Evolutionary conservation across 92 coral and sea anemone genomes (phyloP), one percentile per base, ranked within the genome.

Genomic region (Anthopleura xanthogrammica): DNA sequence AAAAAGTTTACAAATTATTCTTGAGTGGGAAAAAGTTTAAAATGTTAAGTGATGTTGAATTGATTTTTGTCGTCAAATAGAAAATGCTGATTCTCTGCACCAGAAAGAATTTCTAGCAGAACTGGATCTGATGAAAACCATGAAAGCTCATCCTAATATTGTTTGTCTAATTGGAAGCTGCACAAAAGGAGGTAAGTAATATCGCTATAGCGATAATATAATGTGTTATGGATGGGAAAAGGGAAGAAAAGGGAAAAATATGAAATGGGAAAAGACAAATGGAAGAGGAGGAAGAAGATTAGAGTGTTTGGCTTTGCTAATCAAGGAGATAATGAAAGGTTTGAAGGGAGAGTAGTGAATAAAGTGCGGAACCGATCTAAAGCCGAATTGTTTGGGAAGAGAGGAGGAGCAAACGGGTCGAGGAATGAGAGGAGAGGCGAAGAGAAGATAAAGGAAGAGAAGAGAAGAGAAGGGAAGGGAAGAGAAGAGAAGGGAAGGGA

Each of bases 81-180:
- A 88, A 29, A 90, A 86, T 79, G 93, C 92, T 13, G 91, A 86
- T 10, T 75, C 78, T 39, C 87, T 85, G 29, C 95, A 90, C 70
- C 88, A 86, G 77, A 92, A 89, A 86, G 94, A 87, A 75, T 90
- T 97, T 84, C 85, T 97, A 14, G 93, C 86, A 48, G 99, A 97
- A 80, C 86, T 97, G 81, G 99, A 97, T 20, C 90, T 97, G 41
- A 97, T 97, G 99, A 94, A 94, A 81, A 87, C 98, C 77, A 88
- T 97, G 83, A 87, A 91, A 3, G 91, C 98, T 14, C 99, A 97
- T 83, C 99, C 98, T 2, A 97, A 97, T 50, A 92, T 97, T 43
- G 97, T 97, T 7, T 93, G 99, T 2, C 77, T 97, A 77, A 90
- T 97, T 1, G 99, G 95, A 22, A 94, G 98, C 82, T 94, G 97